phyloP scores from a whole-genome alignment of 2,888 invertebrate species.

The Heliconius aoede region DNA sequence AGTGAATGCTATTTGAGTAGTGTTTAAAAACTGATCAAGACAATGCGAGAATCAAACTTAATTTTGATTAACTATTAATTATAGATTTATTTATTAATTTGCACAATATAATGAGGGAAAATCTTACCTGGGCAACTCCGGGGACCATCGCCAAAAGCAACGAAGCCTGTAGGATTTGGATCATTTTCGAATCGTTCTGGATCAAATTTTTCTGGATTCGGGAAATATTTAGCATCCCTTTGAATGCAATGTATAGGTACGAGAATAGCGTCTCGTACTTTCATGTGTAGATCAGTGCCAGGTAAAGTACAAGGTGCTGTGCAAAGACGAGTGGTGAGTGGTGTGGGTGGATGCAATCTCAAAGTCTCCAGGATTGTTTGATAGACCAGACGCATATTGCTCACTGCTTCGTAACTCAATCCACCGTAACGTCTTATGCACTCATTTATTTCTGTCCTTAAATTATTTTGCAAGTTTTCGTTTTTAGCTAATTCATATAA shows the following conservation, averaged over 20 bases:
- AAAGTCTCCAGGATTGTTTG: slow-evolving; percentile 70
- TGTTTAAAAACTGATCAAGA: slow-evolving; percentile 4
- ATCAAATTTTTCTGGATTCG: slow-evolving; percentile 73
- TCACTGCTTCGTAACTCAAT: slow-evolving; percentile 72
- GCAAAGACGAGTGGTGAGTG: slow-evolving; percentile 74
- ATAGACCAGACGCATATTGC: slow-evolving; percentile 66
- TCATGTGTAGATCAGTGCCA: slow-evolving; percentile 63
- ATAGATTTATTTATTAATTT: not conserved
- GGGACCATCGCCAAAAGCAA: slow-evolving; percentile 77
- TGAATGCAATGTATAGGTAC: slow-evolving; percentile 76
- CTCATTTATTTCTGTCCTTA: slow-evolving; percentile 68
- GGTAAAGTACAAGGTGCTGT: slow-evolving; percentile 68
- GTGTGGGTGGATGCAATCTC: slow-evolving; percentile 75
- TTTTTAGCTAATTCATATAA: slow-evolving; percentile 75
- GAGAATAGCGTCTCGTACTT: slow-evolving; percentile 68
- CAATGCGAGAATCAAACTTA: not conserved
- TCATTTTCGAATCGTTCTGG: slow-evolving; percentile 71
- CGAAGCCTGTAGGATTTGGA: slow-evolving; percentile 66
- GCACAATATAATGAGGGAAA: not conserved
- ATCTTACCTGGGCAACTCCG: slow-evolving; percentile 74
- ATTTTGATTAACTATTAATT: not conserved
- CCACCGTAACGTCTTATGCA: slow-evolving; percentile 63
- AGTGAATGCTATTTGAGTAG: slow-evolving; percentile 9
- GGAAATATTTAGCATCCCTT: slow-evolving; percentile 68
- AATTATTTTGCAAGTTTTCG: slow-evolving; percentile 66